These are phyloP conservation scores for Cepphus grylle DNA, from an alignment of 2,113 vertebrate genomes.

Conservation along the genomic window DNA sequence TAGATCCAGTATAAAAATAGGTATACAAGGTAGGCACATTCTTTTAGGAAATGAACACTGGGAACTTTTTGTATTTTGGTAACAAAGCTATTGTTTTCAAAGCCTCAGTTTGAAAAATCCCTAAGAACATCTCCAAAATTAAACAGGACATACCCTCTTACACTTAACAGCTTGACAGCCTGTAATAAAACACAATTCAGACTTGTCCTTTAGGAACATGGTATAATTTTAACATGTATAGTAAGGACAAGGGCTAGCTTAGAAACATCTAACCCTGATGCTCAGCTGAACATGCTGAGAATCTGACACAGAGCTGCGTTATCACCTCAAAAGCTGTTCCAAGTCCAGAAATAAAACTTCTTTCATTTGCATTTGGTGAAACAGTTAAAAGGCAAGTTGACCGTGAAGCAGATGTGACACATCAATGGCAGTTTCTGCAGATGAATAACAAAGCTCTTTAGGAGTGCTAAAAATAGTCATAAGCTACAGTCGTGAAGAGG, in stretches of 20 bases:
- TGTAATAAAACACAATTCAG: not conserved
- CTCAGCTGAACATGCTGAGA: not conserved
- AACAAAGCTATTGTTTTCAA: not conserved
- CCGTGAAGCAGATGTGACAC: not conserved
- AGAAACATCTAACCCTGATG: not conserved
- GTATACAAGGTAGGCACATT: not conserved
- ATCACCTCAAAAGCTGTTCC: not conserved
- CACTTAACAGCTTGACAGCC: not conserved
- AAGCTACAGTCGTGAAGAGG: not conserved
- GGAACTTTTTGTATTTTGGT: not conserved
- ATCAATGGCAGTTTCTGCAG: conserved; percentile 12
- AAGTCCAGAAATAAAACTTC: not conserved
- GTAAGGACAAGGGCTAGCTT: not conserved
- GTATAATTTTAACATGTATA: not conserved
- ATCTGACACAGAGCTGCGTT: not conserved
- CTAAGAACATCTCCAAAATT: not conserved
- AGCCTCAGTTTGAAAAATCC: not conserved
- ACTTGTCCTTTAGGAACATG: not conserved
- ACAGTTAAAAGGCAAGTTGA: not conserved
- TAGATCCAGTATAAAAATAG: not conserved
- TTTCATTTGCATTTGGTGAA: not conserved
- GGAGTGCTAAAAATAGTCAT: conserved; percentile 19
- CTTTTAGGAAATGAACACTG: not conserved
- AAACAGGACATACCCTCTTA: not conserved
- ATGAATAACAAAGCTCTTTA: conserved; percentile 20